Percentiles rank a stretch among this genome's conserved stretches.
These are phyloP conservation scores for Apodemia hepburni DNA, from an alignment of 2,888 invertebrate species.

Conservation along the genomic window DNA sequence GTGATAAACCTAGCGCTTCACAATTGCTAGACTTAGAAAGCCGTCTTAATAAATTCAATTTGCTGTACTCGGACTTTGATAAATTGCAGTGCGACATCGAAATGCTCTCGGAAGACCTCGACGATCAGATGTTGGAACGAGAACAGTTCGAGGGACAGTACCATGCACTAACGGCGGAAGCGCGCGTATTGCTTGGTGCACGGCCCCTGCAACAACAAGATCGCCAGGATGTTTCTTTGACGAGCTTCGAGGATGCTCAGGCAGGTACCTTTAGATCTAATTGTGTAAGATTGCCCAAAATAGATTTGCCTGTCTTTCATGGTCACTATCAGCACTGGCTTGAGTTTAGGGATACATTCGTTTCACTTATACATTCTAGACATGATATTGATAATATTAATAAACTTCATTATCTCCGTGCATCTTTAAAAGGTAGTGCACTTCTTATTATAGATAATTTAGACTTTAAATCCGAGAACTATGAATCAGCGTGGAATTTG, in stretches of 20 bases:
- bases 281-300: constrained; percentile 26
- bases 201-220: background rate
- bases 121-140: constrained; percentile 23
- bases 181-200: background rate
- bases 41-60: constrained; percentile 11
- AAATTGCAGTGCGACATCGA: constrained; percentile 27
- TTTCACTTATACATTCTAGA: constrained; percentile 24
- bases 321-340: constrained; percentile 29
- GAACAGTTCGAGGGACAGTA: constrained; percentile 23
- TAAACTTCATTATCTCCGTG: constrained; percentile 26
- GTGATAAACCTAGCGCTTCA: background rate
- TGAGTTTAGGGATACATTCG: constrained; percentile 24
- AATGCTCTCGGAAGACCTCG: constrained; percentile 21
- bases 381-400: constrained; percentile 19
- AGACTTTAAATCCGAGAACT: constrained; percentile 26
- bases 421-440: constrained; percentile 27
- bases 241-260: background rate
- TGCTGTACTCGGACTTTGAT: constrained; percentile 23
- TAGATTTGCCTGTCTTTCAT: constrained; percentile 26
- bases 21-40: constrained; percentile 16
- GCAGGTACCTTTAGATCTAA: background rate
- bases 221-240: background rate
- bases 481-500: constrained; percentile 26
- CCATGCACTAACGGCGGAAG: constrained; percentile 21
- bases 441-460: constrained; percentile 27